Conservation (phyloP, 2,888 invertebrate genomes). For the Monochamus alternatus region DNA sequence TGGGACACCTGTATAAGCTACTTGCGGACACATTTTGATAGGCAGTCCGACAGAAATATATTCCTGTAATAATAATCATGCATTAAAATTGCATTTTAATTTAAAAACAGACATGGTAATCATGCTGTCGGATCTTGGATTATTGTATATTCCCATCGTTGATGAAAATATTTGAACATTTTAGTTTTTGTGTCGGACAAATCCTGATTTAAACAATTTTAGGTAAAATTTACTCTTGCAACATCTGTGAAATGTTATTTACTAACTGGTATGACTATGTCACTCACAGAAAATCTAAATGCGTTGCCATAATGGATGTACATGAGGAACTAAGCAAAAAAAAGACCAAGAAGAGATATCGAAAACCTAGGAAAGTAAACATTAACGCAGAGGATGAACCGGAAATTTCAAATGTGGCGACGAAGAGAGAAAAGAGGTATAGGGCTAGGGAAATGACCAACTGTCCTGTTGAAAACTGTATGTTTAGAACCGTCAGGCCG, state of each 20-base stretch:
- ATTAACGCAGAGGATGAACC: not conserved
- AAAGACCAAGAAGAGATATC: not conserved
- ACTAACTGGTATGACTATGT: not conserved
- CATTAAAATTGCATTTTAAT: too few relatives aligned
- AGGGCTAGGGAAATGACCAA: not conserved
- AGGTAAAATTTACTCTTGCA: conserved; percentile 14
- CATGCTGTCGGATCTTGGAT: too few relatives aligned
- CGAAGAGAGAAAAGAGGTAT: not conserved
- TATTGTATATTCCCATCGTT: too few relatives aligned
- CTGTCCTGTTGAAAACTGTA: conserved; percentile 31
- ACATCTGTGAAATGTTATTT: conserved; percentile 7
- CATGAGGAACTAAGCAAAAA: not conserved
- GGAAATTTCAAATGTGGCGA: not conserved
- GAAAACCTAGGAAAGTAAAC: not conserved
- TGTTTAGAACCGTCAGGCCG: conserved; percentile 1
- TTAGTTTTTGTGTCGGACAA: not conserved
- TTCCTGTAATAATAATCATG: too few relatives aligned
- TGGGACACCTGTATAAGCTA: too few relatives aligned
- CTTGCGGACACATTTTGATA: too few relatives aligned
- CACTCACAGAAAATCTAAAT: conserved; percentile 3
- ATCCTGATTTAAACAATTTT: conserved; percentile 9
- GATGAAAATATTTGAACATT: too few relatives aligned
- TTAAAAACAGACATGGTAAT: too few relatives aligned
- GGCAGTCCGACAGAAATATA: too few relatives aligned
- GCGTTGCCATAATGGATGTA: not conserved